These are phyloP conservation scores for Ommatoiulus sabulosus DNA, from an alignment of 2,888 invertebrate genomes.

Conservation along the genomic window DNA sequence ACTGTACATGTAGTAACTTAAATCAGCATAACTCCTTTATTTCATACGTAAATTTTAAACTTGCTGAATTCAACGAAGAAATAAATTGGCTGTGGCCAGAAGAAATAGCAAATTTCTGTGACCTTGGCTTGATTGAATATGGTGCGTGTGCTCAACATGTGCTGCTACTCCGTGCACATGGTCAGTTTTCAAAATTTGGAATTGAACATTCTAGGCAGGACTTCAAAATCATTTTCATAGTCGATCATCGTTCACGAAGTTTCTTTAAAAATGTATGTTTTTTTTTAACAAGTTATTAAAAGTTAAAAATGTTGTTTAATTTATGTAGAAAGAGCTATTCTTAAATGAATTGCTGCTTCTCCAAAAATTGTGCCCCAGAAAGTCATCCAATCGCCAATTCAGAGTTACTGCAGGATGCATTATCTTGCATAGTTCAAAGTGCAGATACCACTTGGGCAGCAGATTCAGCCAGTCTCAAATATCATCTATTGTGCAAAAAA, in stretches of 20 bases:
- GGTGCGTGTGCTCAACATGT: neutral
- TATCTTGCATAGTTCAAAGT: neutral
- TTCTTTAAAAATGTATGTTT: neutral
- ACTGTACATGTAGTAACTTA: no score
- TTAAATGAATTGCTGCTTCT: neutral
- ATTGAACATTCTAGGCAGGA: neutral
- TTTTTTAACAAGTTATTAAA: neutral
- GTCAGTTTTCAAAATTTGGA: neutral
- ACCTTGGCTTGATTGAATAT: no score
- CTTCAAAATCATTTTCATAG: neutral
- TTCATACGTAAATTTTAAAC: no score
- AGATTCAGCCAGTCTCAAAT: neutral
- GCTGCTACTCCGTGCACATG: neutral
- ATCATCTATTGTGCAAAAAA: neutral
- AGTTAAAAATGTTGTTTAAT: neutral
- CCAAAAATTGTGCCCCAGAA: neutral
- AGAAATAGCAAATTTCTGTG: no score
- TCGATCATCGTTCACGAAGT: neutral
- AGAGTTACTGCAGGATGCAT: neutral
- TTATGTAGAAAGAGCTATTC: neutral
- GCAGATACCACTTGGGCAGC: constrained; percentile 6
- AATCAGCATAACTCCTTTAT: no score
- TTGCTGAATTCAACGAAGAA: no score
- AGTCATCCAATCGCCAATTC: neutral
- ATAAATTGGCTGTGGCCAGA: no score